phyloP scores from a whole-genome alignment of 2,113 vertebrate genomes.

The Mastomys natalensis region DNA sequence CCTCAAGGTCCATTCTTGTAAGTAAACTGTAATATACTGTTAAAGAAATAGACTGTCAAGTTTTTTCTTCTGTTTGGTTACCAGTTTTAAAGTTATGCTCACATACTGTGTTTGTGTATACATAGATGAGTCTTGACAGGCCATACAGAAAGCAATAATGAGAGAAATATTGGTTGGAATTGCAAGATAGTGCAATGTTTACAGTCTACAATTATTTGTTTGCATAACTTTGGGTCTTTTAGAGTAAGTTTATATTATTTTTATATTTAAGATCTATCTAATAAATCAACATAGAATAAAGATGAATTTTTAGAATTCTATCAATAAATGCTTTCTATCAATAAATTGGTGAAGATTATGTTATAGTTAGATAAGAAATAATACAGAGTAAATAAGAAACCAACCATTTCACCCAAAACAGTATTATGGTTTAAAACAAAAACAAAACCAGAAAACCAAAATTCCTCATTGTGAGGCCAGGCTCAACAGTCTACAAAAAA shows the following conservation, averaged over 20 bases:
- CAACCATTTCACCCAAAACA: slow-evolving; percentile 35
- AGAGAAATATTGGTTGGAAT: neutral
- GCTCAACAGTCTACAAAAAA: neutral
- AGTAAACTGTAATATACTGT: neutral
- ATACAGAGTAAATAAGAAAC: neutral
- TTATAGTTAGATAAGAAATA: slow-evolving; percentile 30
- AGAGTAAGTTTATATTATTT: neutral
- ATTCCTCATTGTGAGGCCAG: neutral
- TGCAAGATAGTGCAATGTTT: neutral
- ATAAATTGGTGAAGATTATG: slow-evolving; percentile 6
- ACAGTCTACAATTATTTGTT: slow-evolving; percentile 1
- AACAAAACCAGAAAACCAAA: neutral
- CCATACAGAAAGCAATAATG: neutral
- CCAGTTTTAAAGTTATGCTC: neutral
- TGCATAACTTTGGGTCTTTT: slow-evolving; percentile 7
- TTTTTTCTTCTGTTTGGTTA: slow-evolving; percentile 25
- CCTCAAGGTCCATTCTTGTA: neutral
- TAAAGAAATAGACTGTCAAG: slow-evolving; percentile 4
- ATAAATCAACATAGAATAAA: neutral
- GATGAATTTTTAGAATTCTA: slow-evolving; percentile 36
- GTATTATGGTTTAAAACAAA: neutral
- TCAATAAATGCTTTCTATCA: neutral
- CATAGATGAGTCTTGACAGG: neutral
- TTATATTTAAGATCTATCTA: slow-evolving; percentile 21
- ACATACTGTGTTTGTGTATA: neutral